Evolutionary conservation across 2,888 invertebrate species (phyloP).

Genomic region (Penaeus monodon): DNA sequence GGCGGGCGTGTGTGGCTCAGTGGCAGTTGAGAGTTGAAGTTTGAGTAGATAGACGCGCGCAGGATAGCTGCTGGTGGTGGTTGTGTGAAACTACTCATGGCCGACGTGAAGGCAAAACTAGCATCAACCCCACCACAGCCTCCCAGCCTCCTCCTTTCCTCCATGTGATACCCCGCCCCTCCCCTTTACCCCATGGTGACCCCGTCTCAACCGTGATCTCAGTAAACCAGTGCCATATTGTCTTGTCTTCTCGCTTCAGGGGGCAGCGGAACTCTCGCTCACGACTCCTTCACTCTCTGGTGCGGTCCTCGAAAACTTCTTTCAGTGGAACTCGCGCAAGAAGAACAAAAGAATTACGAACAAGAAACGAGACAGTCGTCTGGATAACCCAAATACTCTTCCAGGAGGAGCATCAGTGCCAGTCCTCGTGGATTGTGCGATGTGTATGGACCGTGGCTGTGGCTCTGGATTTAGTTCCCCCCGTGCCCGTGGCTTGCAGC

Average conservation of each 20-base stretch:
- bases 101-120: neutral
- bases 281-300: neutral
- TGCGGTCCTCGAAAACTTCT: neutral
- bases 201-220: neutral
- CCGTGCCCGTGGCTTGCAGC: too few species aligned
- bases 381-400: too few species aligned
- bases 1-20: slow-evolving; percentile 18
- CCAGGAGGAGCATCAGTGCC: too few species aligned
- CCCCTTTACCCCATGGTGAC: slow-evolving; percentile 15
- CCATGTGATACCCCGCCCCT: neutral
- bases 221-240: slow-evolving; percentile 32
- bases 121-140: slow-evolving; percentile 9
- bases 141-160: neutral
- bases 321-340: neutral
- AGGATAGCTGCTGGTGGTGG: too few species aligned
- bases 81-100: too few species aligned
- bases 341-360: neutral
- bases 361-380: neutral
- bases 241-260: neutral
- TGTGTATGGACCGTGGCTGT: too few species aligned
- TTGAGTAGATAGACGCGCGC: slow-evolving; percentile 35
- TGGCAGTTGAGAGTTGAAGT: slow-evolving; percentile 38
- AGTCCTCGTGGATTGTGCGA: too few species aligned
- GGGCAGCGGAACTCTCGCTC: too few species aligned
- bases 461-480: too few species aligned